Evolutionary conservation across 2,797 vertebrate species (phyloP).

Genomic region (Phalanger gymnotis): DNA sequence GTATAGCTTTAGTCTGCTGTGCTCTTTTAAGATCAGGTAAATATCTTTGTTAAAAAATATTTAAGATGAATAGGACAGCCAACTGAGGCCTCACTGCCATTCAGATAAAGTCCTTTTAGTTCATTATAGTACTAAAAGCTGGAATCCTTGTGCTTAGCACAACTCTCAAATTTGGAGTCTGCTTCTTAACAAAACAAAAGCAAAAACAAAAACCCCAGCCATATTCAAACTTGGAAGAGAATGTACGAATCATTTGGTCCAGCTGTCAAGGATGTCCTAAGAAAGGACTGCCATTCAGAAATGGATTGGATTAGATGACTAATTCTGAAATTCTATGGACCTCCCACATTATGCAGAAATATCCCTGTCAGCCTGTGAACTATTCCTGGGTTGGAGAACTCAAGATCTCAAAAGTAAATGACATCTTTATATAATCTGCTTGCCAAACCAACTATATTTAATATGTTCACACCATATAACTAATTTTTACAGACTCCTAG

Average conservation of each 20-base stretch:
- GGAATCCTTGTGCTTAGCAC: too few relatives aligned
- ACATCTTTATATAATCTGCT: background rate
- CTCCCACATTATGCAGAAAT: background rate
- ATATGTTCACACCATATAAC: background rate
- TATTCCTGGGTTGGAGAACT: background rate
- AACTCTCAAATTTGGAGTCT: too few relatives aligned
- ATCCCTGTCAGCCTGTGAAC: background rate
- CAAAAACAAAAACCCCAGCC: background rate
- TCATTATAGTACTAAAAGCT: too few relatives aligned
- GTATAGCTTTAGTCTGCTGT: background rate
- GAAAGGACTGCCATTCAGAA: background rate
- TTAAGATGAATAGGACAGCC: background rate
- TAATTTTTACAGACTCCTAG: background rate
- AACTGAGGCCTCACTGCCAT: too few relatives aligned
- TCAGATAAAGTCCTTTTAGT: too few relatives aligned
- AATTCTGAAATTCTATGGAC: background rate
- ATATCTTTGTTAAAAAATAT: background rate
- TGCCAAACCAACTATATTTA: background rate
- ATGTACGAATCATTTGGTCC: background rate
- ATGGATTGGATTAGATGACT: background rate
- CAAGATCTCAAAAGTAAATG: background rate
- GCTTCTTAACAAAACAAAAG: too few relatives aligned
- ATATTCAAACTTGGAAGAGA: background rate
- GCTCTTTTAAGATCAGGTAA: background rate
- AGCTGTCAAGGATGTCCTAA: background rate